These are phyloP conservation scores for Dasysyrphus albostriatus DNA, from an alignment of 2,888 invertebrate species.

Conservation along the genomic window DNA sequence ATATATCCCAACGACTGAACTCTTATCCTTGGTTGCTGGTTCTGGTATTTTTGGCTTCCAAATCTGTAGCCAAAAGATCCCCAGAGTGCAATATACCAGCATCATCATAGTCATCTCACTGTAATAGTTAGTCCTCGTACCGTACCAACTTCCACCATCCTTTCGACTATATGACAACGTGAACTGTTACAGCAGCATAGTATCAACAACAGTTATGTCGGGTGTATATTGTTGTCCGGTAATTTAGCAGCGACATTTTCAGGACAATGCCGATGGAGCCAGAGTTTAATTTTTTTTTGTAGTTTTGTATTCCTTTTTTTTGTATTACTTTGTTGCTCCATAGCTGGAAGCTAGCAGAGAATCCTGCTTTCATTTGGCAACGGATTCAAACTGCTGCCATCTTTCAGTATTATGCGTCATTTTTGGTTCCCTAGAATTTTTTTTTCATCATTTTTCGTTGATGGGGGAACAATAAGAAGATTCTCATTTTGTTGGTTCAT, in stretches of 20 bases:
- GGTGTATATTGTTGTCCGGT: slow-evolving; percentile 70
- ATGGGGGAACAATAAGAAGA: slow-evolving; percentile 33
- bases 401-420: slow-evolving; percentile 57
- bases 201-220: slow-evolving; percentile 52
- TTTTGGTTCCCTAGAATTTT: slow-evolving; percentile 27
- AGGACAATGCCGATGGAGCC: slow-evolving; percentile 67
- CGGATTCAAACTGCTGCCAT: slow-evolving; percentile 52
- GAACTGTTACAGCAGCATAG: slow-evolving; percentile 33
- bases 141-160: neutral
- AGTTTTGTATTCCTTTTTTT: slow-evolving; percentile 16
- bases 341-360: slow-evolving; percentile 56
- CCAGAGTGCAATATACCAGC: slow-evolving; percentile 47
- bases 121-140: neutral
- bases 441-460: slow-evolving; percentile 5
- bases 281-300: slow-evolving; percentile 12
- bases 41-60: slow-evolving; percentile 52
- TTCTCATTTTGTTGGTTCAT: slow-evolving; percentile 32
- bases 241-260: slow-evolving; percentile 72
- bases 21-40: slow-evolving; percentile 52
- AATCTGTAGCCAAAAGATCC: slow-evolving; percentile 53
- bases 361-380: slow-evolving; percentile 62
- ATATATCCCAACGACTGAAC: slow-evolving; percentile 35
- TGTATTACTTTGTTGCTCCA: slow-evolving; percentile 57
- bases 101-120: slow-evolving; percentile 35
- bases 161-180: slow-evolving; percentile 13